Conservation (phyloP, 2,888 invertebrate genomes). For the Teinopalpus imperialis region DNA sequence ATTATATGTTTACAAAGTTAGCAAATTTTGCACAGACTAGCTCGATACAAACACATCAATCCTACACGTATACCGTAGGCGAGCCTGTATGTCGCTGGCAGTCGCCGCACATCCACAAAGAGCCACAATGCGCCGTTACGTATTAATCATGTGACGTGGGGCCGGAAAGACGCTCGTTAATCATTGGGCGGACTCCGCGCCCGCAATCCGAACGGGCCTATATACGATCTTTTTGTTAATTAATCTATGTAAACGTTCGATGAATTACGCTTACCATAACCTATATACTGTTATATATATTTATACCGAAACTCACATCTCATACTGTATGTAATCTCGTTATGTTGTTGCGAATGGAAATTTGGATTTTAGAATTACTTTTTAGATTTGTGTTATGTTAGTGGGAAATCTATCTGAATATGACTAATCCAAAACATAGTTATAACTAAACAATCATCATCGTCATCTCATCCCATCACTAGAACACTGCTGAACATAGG, state of each 20-base stretch:
- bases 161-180: slow-evolving; percentile 70
- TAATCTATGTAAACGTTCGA: slow-evolving; percentile 47
- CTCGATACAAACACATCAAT: slow-evolving; percentile 21
- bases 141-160: slow-evolving; percentile 75
- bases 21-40: not conserved
- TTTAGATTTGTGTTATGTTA: no score
- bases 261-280: slow-evolving; percentile 9
- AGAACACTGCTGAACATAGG: no score
- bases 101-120: slow-evolving; percentile 31
- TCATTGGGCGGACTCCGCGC: slow-evolving; percentile 67
- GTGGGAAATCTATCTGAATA: no score
- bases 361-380: no score
- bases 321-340: no score
- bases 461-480: no score
- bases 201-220: slow-evolving; percentile 59
- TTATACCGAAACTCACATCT: no score
- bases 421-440: no score
- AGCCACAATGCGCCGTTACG: slow-evolving; percentile 59
- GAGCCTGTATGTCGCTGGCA: slow-evolving; percentile 8
- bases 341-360: no score
- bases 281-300: no score
- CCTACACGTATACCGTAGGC: not conserved
- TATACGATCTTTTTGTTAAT: slow-evolving; percentile 74
- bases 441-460: no score
- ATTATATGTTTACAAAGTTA: no score